A percentile compares a stretch with the other conserved stretches of the same genome.
phyloP scores from a whole-genome alignment of 2,888 invertebrate species.

The Lomographa bimaculata region DNA sequence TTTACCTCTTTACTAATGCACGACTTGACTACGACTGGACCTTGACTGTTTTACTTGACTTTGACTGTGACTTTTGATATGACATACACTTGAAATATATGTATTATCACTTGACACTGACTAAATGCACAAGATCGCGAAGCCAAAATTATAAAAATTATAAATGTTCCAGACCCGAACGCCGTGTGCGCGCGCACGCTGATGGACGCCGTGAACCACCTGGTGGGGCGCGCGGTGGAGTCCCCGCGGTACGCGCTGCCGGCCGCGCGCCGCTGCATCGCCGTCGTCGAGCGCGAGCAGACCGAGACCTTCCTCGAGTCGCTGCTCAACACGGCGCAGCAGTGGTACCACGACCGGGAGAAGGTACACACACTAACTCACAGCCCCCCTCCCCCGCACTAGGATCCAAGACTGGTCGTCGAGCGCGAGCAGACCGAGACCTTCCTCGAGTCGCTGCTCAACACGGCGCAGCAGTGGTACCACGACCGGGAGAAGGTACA shows the following conservation, averaged over 20 bases:
- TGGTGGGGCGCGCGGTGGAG: slow-evolving; percentile 92
- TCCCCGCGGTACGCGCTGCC: slow-evolving; percentile 91
- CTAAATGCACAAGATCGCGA: no score
- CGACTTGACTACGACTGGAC: no score
- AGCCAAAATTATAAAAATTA: no score
- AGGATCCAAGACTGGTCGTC: no score
- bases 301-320: slow-evolving; percentile 95
- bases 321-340: slow-evolving; percentile 93
- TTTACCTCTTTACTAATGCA: no score
- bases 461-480: slow-evolving; percentile 95
- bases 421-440: slow-evolving; percentile 94
- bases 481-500: slow-evolving; percentile 85
- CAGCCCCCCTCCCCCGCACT: no score
- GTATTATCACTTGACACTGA: no score
- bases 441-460: slow-evolving; percentile 93
- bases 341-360: slow-evolving; percentile 91
- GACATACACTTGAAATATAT: no score
- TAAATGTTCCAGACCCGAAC: slow-evolving; percentile 92
- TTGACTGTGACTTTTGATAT: no score
- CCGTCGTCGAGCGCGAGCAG: slow-evolving; percentile 93
- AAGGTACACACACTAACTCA: slow-evolving; percentile 51
- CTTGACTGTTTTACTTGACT: no score
- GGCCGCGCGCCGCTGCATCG: slow-evolving; percentile 93
- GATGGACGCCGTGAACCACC: slow-evolving; percentile 93
- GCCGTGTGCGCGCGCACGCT: slow-evolving; percentile 85